Evolutionary conservation across 2,113 vertebrate genomes (phyloP), one percentile per base, ranked within the genome.

Genomic region (Phalacrocorax brasilianus): DNA sequence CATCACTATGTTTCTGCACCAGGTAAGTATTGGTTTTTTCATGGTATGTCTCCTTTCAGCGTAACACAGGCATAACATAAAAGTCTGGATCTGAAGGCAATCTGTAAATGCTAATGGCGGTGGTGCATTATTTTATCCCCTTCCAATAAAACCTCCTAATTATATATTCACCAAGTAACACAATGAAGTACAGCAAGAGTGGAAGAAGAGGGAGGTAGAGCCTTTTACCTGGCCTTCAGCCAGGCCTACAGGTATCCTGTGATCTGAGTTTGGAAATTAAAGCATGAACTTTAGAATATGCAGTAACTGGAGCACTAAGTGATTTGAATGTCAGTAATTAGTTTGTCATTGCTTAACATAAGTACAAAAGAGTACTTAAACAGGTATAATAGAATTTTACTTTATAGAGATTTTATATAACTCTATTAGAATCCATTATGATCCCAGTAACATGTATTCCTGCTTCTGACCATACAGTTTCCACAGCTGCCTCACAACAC

Each of bases 311-410:
- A 94, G 42, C 45, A 82, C 56, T 86, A 93, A 91, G 65, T 91
- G 89, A 94, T 95, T 19, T 94, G 47, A 97, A 68, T 42, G 38
- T 74, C 75, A 70, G 63, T 95, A 95, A 97, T 88, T 93, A 94
- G 49, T 77, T 85, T 91, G 71, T 93, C 82, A 24, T 87, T 90
- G 40, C 63, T 86, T 86, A 93, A 73, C 38, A 32, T 63, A 85
- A 94, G 56, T 81, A 85, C 76, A 95, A 95, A 49, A 87, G 38
- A 96, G 94, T 88, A 62, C 20, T 47, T 84, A 88, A 92, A 82
- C 68, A 91, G 33, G 21, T 92, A 72, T 58, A 91, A 92, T 63
- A 83, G 33, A 67, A 40, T 62, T 86, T 91, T 81, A 40, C 9
- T 55, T 72, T 61, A 70, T 12, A 93, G 53, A 91, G 11, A 80